Conservation (phyloP, 1,140 invertebrate species). For the Bombus polaris region DNA sequence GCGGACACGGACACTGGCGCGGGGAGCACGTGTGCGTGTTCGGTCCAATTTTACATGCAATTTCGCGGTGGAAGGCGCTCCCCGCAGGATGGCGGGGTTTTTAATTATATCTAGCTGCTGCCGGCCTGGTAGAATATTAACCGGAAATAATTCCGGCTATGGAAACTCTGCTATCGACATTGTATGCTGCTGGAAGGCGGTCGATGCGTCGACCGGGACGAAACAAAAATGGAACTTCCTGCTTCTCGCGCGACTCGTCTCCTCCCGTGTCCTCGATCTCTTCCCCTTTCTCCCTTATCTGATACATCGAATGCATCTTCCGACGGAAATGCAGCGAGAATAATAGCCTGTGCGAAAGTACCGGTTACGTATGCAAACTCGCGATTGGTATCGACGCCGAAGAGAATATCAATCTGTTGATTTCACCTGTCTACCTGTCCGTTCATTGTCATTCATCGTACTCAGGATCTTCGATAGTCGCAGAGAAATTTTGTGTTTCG, state of each 20-base stretch:
- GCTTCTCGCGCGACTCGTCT: background rate
- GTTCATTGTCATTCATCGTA: background rate
- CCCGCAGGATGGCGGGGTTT: constrained; percentile 59
- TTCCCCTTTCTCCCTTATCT: background rate
- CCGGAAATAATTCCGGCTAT: constrained; percentile 64
- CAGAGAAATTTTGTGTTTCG: background rate
- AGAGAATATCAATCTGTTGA: background rate
- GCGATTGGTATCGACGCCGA: background rate
- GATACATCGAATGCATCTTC: constrained; percentile 21
- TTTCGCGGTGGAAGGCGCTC: constrained; percentile 61
- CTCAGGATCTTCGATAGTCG: background rate
- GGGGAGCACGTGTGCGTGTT: constrained; percentile 46
- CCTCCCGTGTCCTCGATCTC: background rate
- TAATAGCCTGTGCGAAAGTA: constrained; percentile 18
- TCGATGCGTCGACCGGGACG: constrained; percentile 25
- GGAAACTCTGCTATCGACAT: constrained; percentile 64
- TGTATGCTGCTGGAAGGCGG: constrained; percentile 30
- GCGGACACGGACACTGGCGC: constrained; percentile 20
- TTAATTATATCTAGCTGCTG: constrained; percentile 68
- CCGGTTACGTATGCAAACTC: constrained; percentile 1
- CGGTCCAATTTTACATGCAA: constrained; percentile 70
- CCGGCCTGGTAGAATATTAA: constrained; percentile 59
- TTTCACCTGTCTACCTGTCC: background rate
- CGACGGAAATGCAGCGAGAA: constrained; percentile 37
- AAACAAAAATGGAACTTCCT: constrained; percentile 58